Evolutionary conservation across 2,113 vertebrate genomes (phyloP).

Genomic region (Anas platyrhynchos): DNA sequence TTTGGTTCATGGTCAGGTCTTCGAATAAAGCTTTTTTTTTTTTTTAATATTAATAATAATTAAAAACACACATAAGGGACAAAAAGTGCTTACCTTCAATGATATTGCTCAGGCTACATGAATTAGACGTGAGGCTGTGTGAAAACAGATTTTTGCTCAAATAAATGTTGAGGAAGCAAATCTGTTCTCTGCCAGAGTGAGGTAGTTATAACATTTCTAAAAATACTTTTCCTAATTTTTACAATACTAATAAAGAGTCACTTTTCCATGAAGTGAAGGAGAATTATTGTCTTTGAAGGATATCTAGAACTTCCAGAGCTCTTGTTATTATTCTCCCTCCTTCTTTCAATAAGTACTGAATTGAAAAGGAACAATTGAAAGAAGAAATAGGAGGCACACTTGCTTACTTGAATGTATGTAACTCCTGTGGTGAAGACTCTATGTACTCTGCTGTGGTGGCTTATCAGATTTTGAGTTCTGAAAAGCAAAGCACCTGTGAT

Average conservation of each 20-base stretch:
- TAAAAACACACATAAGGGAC: background rate
- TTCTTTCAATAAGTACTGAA: background rate
- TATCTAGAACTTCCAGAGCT: background rate
- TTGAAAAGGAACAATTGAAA: background rate
- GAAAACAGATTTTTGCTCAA: slow-evolving; percentile 41
- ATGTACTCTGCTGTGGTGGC: background rate
- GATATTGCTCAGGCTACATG: slow-evolving; percentile 10
- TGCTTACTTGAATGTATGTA: background rate
- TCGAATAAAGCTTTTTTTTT: slow-evolving; percentile 8
- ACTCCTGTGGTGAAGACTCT: background rate
- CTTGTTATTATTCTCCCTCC: background rate
- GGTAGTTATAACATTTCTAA: slow-evolving; percentile 17
- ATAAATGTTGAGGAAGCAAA: slow-evolving; percentile 45
- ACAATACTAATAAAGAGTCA: background rate
- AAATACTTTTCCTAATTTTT: slow-evolving; percentile 16
- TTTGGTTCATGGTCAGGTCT: slow-evolving; percentile 20
- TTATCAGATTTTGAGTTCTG: background rate
- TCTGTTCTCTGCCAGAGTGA: slow-evolving; percentile 17
- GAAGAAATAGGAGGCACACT: background rate
- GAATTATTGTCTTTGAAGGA: background rate
- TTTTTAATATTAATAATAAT: background rate
- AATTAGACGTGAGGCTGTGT: background rate
- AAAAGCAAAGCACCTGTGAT: background rate
- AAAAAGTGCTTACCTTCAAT: background rate
- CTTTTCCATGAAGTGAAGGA: background rate